Conservation (phyloP, 2,797 vertebrate species). For the Neosilurus hyrtlii region DNA sequence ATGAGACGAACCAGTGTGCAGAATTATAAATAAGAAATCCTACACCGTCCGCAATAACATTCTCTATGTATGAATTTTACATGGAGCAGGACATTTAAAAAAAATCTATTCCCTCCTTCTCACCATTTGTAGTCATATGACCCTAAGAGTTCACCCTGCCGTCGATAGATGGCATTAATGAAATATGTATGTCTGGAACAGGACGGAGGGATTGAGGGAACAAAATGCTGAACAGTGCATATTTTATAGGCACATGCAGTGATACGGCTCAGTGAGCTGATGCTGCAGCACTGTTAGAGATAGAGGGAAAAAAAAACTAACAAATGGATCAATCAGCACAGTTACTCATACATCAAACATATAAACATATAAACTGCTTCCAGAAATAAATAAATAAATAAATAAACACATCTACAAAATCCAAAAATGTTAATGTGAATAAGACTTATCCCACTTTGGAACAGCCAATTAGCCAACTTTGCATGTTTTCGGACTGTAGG, state of each 20-base stretch:
- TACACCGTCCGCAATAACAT: not conserved
- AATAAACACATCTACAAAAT: not conserved
- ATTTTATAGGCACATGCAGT: conserved; percentile 30
- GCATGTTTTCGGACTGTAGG: no score
- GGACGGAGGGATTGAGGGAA: conserved; percentile 31
- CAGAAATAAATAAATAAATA: not conserved
- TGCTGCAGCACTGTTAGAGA: not conserved
- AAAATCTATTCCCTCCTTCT: conserved; percentile 50
- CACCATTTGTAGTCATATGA: not conserved
- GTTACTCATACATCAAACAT: not conserved
- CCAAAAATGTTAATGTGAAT: not conserved
- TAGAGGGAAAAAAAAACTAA: not conserved
- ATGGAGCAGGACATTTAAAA: not conserved
- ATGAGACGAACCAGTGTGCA: not conserved
- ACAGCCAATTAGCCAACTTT: no score
- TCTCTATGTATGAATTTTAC: conserved; percentile 23
- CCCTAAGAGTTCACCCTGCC: conserved; percentile 4
- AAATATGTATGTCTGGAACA: conserved; percentile 38
- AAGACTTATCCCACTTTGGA: no score
- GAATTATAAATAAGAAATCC: conserved; percentile 29
- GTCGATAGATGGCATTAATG: conserved; percentile 37
- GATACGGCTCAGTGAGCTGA: not conserved
- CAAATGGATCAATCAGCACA: not conserved
- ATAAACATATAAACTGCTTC: not conserved
- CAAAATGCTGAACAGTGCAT: conserved; percentile 14